Evolutionary conservation across 2,797 vertebrate genomes (phyloP).

Genomic region (Loris lydekkerianus): DNA sequence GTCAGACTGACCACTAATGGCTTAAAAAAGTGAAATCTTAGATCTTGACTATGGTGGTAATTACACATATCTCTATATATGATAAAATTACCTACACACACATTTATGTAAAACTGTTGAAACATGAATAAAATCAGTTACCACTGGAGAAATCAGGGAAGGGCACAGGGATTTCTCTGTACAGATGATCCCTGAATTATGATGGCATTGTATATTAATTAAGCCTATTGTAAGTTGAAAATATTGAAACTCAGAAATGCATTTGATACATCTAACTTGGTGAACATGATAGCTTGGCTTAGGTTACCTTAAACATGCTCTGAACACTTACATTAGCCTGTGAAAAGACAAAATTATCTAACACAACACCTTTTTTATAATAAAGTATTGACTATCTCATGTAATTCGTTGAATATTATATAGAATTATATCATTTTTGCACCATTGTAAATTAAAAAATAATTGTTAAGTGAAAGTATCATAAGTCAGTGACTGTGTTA

Average conservation of each 20-base stretch:
- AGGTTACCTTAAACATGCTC: not conserved
- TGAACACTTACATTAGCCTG: not conserved
- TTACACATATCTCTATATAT: not conserved
- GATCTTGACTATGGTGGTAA: not conserved
- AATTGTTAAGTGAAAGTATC: not conserved
- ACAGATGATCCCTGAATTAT: not conserved
- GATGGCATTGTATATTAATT: not conserved
- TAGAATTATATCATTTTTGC: not conserved
- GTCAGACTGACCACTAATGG: slow-evolving; percentile 67
- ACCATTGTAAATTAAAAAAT: not conserved
- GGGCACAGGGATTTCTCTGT: not conserved
- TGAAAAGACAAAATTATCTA: not conserved
- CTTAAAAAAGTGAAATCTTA: slow-evolving; percentile 59
- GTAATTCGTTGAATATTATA: not conserved
- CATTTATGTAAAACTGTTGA: not conserved
- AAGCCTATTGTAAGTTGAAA: not conserved
- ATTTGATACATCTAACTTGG: not conserved
- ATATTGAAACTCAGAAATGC: not conserved
- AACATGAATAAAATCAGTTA: not conserved
- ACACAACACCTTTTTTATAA: not conserved
- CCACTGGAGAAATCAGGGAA: not conserved
- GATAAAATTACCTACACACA: not conserved
- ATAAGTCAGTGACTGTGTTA: not conserved
- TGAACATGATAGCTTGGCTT: not conserved
- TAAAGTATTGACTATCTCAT: not conserved